A percentile compares a stretch with the other conserved stretches of the same genome.
phyloP scores from a whole-genome alignment of 2,113 vertebrate genomes.

The Apus apus region DNA sequence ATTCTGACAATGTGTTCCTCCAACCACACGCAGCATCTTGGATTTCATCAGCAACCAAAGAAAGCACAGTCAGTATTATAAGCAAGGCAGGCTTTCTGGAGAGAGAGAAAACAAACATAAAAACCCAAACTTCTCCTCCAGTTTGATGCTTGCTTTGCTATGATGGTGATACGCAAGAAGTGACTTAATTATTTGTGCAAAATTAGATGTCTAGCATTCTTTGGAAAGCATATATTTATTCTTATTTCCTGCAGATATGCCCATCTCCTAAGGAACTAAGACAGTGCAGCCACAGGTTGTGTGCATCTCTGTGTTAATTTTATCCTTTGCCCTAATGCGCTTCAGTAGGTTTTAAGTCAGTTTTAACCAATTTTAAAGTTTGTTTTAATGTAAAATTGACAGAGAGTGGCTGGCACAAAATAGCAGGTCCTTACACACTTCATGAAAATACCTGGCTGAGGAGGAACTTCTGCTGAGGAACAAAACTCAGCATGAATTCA shows the following conservation, averaged over 20 bases:
- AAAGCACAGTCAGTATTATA: not conserved
- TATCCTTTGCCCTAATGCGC: not conserved
- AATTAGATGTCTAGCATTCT: not conserved
- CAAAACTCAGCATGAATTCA: not conserved
- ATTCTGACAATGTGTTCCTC: not conserved
- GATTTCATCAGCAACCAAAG: not conserved
- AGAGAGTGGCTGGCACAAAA: not conserved
- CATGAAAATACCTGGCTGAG: not conserved
- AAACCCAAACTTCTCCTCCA: not conserved
- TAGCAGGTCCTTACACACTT: not conserved
- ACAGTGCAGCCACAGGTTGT: not conserved
- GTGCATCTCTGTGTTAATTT: not conserved
- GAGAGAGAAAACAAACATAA: not conserved
- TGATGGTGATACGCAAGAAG: not conserved
- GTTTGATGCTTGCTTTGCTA: not conserved
- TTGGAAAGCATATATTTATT: not conserved
- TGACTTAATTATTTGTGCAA: not conserved
- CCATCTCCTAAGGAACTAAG: not conserved
- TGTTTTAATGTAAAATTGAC: not conserved
- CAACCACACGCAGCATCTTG: not conserved
- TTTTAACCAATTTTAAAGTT: not conserved
- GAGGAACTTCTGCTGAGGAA: not conserved
- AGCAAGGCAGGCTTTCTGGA: not conserved
- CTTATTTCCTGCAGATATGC: not conserved
- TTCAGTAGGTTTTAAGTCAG: not conserved